Percentiles rank a stretch among this genome's conserved stretches.
Conservation (phyloP, 2,113 vertebrate genomes). For the Oreochromis aureus region DNA sequence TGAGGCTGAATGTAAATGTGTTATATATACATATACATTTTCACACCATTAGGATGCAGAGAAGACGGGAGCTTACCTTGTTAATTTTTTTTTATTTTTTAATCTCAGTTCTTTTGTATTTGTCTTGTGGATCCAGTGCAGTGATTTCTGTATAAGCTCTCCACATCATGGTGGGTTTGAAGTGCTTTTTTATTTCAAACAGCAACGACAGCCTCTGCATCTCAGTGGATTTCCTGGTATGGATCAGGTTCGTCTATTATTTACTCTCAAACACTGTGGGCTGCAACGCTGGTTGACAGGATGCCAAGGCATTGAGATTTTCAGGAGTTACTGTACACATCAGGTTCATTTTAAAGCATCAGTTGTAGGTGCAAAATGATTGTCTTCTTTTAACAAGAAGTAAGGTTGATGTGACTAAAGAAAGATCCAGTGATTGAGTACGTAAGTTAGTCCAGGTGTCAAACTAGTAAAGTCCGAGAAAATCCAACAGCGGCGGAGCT, state of each 20-base stretch:
- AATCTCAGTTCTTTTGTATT: neutral
- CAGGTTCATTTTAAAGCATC: conserved; percentile 10
- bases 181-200: conserved; percentile 35
- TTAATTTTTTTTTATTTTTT: neutral
- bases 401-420: neutral
- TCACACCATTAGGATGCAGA: conserved; percentile 1
- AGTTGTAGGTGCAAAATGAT: neutral
- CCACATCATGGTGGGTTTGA: conserved; percentile 25
- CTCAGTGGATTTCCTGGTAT: conserved; percentile 56
- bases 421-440: neutral
- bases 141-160: conserved; percentile 4
- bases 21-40: conserved; percentile 22
- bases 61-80: neutral
- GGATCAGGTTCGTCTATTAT: conserved; percentile 51
- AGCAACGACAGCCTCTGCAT: conserved; percentile 54
- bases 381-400: neutral
- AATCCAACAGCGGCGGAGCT: neutral
- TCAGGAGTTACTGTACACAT: conserved; percentile 23
- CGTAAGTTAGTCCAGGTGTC: neutral
- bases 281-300: conserved; percentile 48
- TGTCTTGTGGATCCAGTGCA: neutral
- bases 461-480: neutral
- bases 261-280: conserved; percentile 58
- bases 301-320: conserved; percentile 47
- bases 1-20: conserved; percentile 46